Base-by-base conservation (phyloP, 53 echinoderm and acorn worm species). In the Patiria pectinifera region DNA sequence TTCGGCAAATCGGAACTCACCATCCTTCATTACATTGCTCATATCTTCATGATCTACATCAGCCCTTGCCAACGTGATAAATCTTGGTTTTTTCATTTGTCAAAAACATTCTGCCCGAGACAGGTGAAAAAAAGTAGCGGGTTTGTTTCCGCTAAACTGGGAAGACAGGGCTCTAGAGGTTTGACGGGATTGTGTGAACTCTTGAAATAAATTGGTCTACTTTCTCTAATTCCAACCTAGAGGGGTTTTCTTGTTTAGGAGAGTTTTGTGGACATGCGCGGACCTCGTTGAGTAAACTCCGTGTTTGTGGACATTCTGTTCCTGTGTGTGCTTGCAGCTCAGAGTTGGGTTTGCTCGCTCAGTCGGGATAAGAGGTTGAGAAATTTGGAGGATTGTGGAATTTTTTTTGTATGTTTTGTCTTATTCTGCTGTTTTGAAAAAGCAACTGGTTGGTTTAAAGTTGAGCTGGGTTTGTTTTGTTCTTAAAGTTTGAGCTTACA, bases 151-250 rank as follows among this genome's bases (percentile, higher is more conserved):
- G 6, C 6, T 18, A 6, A 72, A 72, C 13, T 72, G 72, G 45
- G 21, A 4, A 74, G 19, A 45, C 4, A 53, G 53, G 35, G 1
- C 82, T 82, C 82, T 59, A 11, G 59, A 59, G 82, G 82, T 11
- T 53, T 21, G 46, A 82, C 23, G 23, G 82, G 26, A 84, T 84
- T 59, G 84, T 48, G 19, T 45, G 18, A 21, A 80, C 80, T 19
- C 81, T 90, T 90, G 62, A 80, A 90, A 90, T 90, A 90, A 48
- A 80, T 90, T 90, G 90, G 46, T 90, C 90, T 66, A 90, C 78
- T 80, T 90, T 90, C 90, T 90, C 69, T 7, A 47, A 48, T 90
- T 90, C 80, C 81, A 35, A 48, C 61, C 45, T 47, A 14, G 80
- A 25, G 59, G 82, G 59, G 9, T 62, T 84, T 84, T 84, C 23